These are phyloP conservation scores for Ciconia nigra DNA, from an alignment of 2,797 vertebrate species.

Conservation along the genomic window DNA sequence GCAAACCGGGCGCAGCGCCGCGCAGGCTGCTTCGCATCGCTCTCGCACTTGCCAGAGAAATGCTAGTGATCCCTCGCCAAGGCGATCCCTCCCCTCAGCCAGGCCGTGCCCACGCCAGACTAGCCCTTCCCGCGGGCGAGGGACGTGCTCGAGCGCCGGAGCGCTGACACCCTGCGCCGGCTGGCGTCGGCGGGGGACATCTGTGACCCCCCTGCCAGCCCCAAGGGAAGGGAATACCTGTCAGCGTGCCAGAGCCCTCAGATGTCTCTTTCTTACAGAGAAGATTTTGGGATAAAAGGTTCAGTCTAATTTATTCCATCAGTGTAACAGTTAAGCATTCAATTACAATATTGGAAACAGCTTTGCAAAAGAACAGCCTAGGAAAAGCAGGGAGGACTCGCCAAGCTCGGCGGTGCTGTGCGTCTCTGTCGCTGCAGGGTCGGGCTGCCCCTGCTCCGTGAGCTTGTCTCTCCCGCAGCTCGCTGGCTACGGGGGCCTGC, in stretches of 20 bases:
- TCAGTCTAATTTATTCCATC: slow-evolving; percentile 52
- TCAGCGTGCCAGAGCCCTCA: slow-evolving; percentile 20
- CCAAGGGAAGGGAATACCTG: slow-evolving; percentile 16
- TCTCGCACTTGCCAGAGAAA: neutral
- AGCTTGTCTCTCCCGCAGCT: fast-evolving
- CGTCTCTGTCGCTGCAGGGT: neutral
- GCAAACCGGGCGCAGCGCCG: neutral
- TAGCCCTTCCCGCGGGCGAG: neutral
- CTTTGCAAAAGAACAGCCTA: neutral
- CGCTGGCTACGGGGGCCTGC: neutral
- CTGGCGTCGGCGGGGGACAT: neutral
- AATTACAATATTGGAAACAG: slow-evolving; percentile 45
- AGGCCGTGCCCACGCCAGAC: neutral
- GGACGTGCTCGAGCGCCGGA: fast-evolving
- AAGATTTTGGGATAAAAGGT: slow-evolving; percentile 33
- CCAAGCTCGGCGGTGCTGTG: neutral
- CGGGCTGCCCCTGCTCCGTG: neutral
- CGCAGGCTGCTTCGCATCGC: fast-evolving
- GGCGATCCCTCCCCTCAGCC: neutral
- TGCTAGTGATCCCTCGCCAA: neutral
- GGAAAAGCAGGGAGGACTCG: neutral
- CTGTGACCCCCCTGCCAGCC: slow-evolving; percentile 7
- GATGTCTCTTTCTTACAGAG: slow-evolving; percentile 26
- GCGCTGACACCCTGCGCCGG: neutral
- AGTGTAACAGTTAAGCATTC: slow-evolving; percentile 38